Conservation (phyloP, 2,888 invertebrate species). For the Liposcelis brunnea region DNA sequence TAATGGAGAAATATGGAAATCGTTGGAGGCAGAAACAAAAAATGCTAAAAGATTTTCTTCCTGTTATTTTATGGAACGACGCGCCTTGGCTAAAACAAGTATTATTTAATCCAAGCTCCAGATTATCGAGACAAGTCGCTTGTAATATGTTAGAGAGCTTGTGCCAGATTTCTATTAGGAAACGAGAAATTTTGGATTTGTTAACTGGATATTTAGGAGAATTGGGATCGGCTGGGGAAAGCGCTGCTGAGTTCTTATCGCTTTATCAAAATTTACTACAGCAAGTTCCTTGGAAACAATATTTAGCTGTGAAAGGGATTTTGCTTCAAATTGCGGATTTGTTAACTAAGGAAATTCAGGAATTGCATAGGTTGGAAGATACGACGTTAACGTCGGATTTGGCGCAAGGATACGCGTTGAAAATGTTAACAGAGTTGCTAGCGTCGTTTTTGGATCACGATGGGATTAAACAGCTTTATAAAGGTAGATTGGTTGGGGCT, state of each 20-base stretch:
- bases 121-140: conserved; percentile 73
- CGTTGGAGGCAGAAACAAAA: conserved; percentile 38
- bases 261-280: conserved; percentile 73
- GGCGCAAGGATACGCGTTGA: conserved; percentile 83
- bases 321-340: conserved; percentile 68
- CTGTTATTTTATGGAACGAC: conserved; percentile 31
- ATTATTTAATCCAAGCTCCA: conserved; percentile 79
- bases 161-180: conserved; percentile 48
- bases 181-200: conserved; percentile 58
- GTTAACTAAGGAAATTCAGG: conserved; percentile 74
- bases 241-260: conserved; percentile 76
- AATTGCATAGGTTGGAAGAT: conserved; percentile 76
- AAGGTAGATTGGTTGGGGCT: conserved; percentile 71
- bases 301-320: conserved; percentile 74
- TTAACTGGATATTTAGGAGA: conserved; percentile 77
- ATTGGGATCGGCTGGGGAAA: conserved; percentile 75
- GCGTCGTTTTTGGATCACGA: conserved; percentile 76
- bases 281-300: conserved; percentile 84
- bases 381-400: conserved; percentile 86
- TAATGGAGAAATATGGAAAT: conserved; percentile 56
- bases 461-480: conserved; percentile 76
- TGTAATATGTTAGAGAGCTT: conserved; percentile 76
- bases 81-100: conserved; percentile 82
- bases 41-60: conserved; percentile 14
- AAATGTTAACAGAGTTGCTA: conserved; percentile 74